Conservation (phyloP, 2,888 invertebrate genomes). For the Linyphia triangularis region DNA sequence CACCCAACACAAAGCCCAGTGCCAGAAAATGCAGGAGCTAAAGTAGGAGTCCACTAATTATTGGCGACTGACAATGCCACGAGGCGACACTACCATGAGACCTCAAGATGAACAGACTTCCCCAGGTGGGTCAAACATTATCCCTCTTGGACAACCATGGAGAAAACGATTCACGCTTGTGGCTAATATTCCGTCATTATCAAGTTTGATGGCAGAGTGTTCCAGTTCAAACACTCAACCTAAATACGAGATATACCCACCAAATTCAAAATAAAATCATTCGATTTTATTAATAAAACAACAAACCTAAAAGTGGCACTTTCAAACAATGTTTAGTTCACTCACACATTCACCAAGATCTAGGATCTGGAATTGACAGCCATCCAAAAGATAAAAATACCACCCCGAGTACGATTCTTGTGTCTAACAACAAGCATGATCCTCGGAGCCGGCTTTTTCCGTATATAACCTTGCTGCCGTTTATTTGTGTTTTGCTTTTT, state of each 20-base stretch:
- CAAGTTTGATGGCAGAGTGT: background rate
- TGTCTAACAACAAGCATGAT: constrained; percentile 42
- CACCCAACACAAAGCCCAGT: constrained; percentile 71
- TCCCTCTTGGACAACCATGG: background rate
- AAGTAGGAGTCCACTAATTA: constrained; percentile 75
- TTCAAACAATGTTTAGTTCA: constrained; percentile 62
- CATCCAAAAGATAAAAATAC: constrained; percentile 73
- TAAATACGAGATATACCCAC: background rate
- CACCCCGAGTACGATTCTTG: constrained; percentile 5
- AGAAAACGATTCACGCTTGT: background rate
- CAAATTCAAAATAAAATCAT: background rate
- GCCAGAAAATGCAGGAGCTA: constrained; percentile 74
- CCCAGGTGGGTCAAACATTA: background rate
- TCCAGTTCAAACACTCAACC: background rate
- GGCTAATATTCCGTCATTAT: background rate
- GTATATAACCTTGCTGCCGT: background rate
- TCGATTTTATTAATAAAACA: background rate
- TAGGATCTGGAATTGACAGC: constrained; percentile 59
- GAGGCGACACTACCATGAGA: constrained; percentile 29
- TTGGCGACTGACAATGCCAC: constrained; percentile 71
- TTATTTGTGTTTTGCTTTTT: constrained; percentile 2
- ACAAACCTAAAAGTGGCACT: background rate
- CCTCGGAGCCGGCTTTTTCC: constrained; percentile 18
- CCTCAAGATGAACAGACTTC: constrained; percentile 2
- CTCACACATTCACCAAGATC: constrained; percentile 44